phyloP scores from a whole-genome alignment of 2,797 vertebrate genomes.

The Sebastes iracundus region DNA sequence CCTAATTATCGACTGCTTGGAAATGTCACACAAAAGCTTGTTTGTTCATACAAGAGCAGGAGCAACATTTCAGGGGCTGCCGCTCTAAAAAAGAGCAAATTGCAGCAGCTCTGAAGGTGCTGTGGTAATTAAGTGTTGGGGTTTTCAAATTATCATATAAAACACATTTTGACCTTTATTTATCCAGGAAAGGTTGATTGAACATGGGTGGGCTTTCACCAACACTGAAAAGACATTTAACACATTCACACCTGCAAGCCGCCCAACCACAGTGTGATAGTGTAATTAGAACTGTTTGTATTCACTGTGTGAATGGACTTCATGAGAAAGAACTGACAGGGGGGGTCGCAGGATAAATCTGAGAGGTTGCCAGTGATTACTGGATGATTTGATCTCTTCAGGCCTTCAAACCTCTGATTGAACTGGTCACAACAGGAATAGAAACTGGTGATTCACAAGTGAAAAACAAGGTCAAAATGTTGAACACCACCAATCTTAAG shows the following conservation, averaged over 20 bases:
- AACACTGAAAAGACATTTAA: constrained; percentile 23
- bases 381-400: not conserved
- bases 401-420: not conserved
- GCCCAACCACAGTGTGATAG: not conserved
- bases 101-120: constrained; percentile 31
- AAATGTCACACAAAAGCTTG: constrained; percentile 65
- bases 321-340: not conserved
- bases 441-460: not conserved
- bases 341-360: no score
- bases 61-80: constrained; percentile 19
- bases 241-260: constrained; percentile 5
- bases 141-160: constrained; percentile 67
- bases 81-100: constrained; percentile 27
- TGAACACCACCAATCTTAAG: not conserved
- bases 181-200: constrained; percentile 37
- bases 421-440: not conserved
- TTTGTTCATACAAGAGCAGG: constrained; percentile 42
- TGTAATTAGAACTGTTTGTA: not conserved
- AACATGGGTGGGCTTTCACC: not conserved
- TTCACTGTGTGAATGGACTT: not conserved
- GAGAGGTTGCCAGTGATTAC: not conserved
- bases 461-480: not conserved
- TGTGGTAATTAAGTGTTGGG: constrained; percentile 45
- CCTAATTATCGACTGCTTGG: constrained; percentile 56
- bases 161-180: constrained; percentile 56